Percentiles rank a stretch among this genome's conserved stretches.
phyloP scores from a whole-genome alignment of 2,797 vertebrate species.

The Lerista edwardsae region DNA sequence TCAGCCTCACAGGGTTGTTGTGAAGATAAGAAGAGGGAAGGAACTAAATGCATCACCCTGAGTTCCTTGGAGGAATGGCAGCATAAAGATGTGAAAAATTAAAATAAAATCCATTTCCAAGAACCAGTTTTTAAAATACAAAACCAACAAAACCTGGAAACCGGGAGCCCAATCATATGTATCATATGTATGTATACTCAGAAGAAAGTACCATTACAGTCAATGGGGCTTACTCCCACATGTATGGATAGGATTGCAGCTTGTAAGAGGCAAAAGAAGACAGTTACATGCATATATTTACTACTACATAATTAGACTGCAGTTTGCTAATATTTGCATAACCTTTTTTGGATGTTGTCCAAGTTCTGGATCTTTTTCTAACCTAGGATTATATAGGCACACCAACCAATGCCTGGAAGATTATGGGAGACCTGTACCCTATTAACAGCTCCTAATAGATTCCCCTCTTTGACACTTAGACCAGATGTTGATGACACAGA shows the following conservation, averaged over 20 bases:
- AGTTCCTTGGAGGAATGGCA: no score
- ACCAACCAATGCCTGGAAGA: not conserved
- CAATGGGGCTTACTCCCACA: no score
- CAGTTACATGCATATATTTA: not conserved
- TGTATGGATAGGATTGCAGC: no score
- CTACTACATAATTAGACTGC: not conserved
- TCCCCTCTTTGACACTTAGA: not conserved
- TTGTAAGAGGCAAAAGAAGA: not conserved
- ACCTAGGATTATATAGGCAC: not conserved
- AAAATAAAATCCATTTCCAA: not conserved
- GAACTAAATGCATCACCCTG: no score
- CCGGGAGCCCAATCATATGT: not conserved
- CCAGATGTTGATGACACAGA: not conserved
- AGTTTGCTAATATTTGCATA: not conserved
- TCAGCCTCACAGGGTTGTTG: no score
- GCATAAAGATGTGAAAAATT: no score
- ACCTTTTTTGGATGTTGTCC: not conserved
- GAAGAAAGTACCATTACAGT: no score
- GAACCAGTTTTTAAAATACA: not conserved
- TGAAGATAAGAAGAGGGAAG: no score
- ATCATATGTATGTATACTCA: no score
- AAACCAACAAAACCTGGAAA: no score
- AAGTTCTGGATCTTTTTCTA: not conserved
- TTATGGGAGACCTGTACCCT: not conserved
- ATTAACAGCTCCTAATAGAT: not conserved